These are phyloP conservation scores for Nudaria mundana DNA, from an alignment of 2,888 invertebrate genomes.

Conservation along the genomic window DNA sequence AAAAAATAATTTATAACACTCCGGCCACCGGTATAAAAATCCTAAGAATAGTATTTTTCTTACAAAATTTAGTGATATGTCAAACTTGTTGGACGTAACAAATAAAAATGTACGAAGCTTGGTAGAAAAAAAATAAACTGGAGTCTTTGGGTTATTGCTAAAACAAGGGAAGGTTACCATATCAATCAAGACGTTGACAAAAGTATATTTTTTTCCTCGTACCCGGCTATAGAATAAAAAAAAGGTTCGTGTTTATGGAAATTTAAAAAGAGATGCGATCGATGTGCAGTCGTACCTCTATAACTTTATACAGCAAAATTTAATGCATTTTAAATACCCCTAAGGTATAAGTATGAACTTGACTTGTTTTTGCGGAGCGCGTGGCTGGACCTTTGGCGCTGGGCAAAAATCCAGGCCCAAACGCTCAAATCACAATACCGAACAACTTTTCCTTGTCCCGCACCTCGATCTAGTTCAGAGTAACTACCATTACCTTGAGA, in stretches of 20 bases:
- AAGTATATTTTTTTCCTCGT: constrained; percentile 63
- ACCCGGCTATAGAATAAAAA: constrained; percentile 62
- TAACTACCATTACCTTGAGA: no score
- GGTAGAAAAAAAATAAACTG: constrained; percentile 55
- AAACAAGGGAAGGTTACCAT: constrained; percentile 78
- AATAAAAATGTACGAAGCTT: constrained; percentile 73
- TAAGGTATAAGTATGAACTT: no score
- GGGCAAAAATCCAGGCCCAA: no score
- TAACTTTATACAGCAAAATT: constrained; percentile 34
- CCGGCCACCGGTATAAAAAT: constrained; percentile 72
- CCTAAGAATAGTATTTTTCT: constrained; percentile 75
- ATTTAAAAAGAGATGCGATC: constrained; percentile 58
- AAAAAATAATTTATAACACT: constrained; percentile 76
- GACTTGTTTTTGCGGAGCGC: no score
- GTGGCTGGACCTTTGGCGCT: no score
- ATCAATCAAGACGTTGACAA: constrained; percentile 80
- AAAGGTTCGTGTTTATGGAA: constrained; percentile 74
- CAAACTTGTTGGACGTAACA: constrained; percentile 74
- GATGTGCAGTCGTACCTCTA: constrained; percentile 41
- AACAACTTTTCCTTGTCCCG: no score
- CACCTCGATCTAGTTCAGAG: no score
- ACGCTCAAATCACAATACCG: no score
- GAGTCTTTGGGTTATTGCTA: constrained; percentile 73
- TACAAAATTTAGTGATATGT: constrained; percentile 80
- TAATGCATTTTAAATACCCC: no score